Evolutionary conservation across 2,797 vertebrate species (phyloP).

Genomic region (Poecile montanus): DNA sequence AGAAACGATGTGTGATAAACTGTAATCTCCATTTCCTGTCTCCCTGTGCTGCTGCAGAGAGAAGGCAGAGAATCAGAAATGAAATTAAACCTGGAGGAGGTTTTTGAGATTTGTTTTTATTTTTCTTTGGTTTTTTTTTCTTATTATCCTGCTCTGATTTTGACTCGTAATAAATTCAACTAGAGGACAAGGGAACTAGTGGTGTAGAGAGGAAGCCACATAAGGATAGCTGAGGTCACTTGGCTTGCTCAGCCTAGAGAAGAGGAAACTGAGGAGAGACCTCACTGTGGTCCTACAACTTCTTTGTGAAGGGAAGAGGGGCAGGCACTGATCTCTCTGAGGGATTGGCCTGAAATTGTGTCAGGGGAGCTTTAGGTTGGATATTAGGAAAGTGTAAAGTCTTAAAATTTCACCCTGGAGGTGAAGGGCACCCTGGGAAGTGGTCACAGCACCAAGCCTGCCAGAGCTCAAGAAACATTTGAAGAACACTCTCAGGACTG

Average conservation of each 20-base stretch:
- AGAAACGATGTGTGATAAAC: background rate
- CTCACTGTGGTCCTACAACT: background rate
- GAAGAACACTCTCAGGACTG: background rate
- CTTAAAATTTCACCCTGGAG: background rate
- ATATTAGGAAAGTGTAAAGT: background rate
- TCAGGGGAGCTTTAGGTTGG: background rate
- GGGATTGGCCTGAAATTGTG: background rate
- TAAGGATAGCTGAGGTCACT: background rate
- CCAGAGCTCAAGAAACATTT: background rate
- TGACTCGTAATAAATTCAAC: background rate
- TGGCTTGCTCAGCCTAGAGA: background rate
- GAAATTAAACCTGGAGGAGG: background rate
- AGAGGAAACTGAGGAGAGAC: background rate
- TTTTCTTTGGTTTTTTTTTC: no score
- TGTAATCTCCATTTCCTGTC: background rate
- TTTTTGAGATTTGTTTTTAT: background rate
- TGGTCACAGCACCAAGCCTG: background rate
- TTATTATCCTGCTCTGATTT: background rate
- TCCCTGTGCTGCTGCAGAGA: background rate
- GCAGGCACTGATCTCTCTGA: background rate
- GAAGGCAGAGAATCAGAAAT: background rate
- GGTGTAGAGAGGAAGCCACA: background rate
- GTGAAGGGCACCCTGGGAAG: background rate
- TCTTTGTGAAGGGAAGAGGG: background rate
- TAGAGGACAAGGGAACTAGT: background rate